phyloP scores from a whole-genome alignment of 1,140 invertebrate genomes.

The Drosophila repletoides region DNA sequence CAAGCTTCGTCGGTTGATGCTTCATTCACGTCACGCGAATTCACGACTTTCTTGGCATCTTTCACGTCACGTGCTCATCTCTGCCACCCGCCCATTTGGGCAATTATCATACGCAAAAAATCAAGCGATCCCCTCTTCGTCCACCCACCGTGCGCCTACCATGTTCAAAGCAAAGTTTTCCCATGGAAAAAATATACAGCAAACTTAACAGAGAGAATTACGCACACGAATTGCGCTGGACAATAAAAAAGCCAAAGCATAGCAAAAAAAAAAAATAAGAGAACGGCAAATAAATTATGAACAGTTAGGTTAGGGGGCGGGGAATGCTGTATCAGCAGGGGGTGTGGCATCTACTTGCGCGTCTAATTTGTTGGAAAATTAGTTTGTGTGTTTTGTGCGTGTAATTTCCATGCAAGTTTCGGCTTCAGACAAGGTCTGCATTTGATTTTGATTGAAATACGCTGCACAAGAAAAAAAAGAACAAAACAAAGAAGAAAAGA shows the following conservation, averaged over 20 bases:
- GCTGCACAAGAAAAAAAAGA: conserved; percentile 21
- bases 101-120: conserved; percentile 72
- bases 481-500: not conserved
- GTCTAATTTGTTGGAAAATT: conserved; percentile 80
- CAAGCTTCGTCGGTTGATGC: too few species aligned
- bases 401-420: conserved; percentile 70
- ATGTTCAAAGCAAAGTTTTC: conserved; percentile 67
- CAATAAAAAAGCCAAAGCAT: conserved; percentile 63
- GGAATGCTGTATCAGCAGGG: not conserved
- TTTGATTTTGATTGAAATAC: conserved; percentile 77
- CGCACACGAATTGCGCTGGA: conserved; percentile 76
- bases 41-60: too few species aligned
- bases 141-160: not conserved
- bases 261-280: conserved; percentile 23
- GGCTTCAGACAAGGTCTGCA: conserved; percentile 61
- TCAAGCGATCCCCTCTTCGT: conserved; percentile 19
- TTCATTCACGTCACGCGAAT: too few species aligned
- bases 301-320: conserved; percentile 32
- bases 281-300: conserved; percentile 75
- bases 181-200: conserved; percentile 35
- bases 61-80: too few species aligned
- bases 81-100: conserved; percentile 34
- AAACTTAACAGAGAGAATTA: conserved; percentile 74
- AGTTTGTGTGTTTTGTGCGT: conserved; percentile 77
- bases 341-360: conserved; percentile 57